Evolutionary conservation across 2,888 invertebrate genomes (phyloP).

Genomic region (Plagiodera versicolora): DNA sequence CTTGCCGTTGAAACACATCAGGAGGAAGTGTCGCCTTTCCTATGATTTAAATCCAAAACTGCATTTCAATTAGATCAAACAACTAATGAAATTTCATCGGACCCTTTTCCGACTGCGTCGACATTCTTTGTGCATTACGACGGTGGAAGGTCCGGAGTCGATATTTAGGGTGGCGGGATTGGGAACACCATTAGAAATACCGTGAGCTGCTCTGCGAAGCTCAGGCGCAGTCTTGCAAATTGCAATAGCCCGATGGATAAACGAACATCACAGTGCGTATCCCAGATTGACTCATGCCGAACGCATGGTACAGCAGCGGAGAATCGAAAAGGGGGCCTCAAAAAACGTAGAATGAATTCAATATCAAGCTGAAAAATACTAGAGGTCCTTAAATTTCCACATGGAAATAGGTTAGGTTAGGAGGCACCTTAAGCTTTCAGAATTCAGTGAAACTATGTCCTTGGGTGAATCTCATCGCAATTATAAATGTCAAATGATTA

Average conservation of each 20-base stretch:
- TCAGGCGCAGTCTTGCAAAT: conserved; percentile 44
- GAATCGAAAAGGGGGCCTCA: neutral
- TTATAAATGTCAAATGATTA: too few relatives aligned
- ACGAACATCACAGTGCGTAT: conserved; percentile 55
- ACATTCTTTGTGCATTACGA: conserved; percentile 55
- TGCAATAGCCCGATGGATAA: conserved; percentile 54
- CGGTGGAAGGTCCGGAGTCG: conserved; percentile 45
- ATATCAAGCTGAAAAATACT: too few relatives aligned
- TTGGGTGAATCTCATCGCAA: too few relatives aligned
- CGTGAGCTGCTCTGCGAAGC: conserved; percentile 19
- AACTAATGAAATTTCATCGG: conserved; percentile 53
- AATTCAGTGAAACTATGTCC: too few relatives aligned
- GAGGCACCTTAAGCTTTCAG: too few relatives aligned
- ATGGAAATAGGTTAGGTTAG: too few relatives aligned
- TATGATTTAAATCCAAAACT: conserved; percentile 41
- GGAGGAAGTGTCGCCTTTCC: conserved; percentile 17
- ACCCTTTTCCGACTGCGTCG: conserved; percentile 30
- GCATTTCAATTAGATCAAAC: conserved; percentile 54
- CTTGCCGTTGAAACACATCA: conserved; percentile 11
- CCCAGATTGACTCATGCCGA: conserved; percentile 54
- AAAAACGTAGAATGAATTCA: too few relatives aligned
- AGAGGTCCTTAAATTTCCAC: too few relatives aligned
- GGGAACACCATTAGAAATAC: conserved; percentile 54
- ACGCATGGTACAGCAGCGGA: conserved; percentile 17
- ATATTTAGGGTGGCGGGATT: conserved; percentile 55